Evolutionary conservation across 1,140 invertebrate genomes (phyloP).

Genomic region (Argopecten irradians): DNA sequence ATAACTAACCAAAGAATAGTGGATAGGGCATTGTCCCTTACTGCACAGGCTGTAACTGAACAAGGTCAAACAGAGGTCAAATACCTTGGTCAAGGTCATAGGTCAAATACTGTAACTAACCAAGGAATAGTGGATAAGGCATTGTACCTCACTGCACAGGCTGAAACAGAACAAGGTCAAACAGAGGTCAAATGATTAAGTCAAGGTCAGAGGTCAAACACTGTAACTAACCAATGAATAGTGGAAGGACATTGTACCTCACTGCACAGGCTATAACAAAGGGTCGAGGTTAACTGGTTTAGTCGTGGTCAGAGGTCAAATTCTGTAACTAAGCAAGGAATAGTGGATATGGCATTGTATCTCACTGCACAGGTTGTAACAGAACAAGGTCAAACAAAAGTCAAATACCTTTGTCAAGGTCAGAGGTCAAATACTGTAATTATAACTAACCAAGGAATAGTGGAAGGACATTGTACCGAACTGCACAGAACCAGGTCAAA

Average conservation of each 20-base stretch:
- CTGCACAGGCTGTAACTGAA: constrained; percentile 84
- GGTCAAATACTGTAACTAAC: not conserved
- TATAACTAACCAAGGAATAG: no score
- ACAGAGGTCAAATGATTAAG: not conserved
- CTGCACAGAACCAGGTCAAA: not conserved
- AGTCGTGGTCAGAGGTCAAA: no score
- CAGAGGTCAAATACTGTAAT: no score
- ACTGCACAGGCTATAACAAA: no score
- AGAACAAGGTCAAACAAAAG: not conserved
- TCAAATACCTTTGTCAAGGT: not conserved
- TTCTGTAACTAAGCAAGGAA: no score
- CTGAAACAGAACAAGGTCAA: not conserved
- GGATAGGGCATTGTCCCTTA: constrained; percentile 90
- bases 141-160: not conserved
- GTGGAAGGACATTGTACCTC: no score
- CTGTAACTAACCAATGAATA: no score
- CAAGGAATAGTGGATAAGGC: not conserved
- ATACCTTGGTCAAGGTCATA: not conserved
- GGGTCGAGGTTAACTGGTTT: no score
- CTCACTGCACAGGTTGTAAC: not conserved
- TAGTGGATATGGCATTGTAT: constrained; percentile 87
- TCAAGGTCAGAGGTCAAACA: not conserved
- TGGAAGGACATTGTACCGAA: no score
- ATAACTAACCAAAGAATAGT: no score
- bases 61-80: not conserved